phyloP scores from a whole-genome alignment of 2,888 invertebrate genomes.

The Agriotes lineatus region DNA sequence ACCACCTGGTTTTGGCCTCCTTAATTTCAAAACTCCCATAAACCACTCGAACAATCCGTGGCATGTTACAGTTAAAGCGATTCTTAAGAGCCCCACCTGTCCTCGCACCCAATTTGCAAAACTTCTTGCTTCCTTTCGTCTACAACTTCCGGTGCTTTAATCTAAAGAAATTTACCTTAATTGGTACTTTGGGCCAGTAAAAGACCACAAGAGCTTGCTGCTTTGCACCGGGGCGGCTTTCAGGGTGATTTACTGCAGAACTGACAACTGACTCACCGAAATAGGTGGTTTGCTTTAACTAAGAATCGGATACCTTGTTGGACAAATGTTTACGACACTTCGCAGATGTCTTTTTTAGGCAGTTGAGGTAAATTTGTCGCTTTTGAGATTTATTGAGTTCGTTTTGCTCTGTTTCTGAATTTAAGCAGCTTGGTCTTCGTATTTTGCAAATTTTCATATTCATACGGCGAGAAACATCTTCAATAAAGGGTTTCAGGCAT shows the following conservation, averaged over 20 bases:
- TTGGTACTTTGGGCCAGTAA: constrained; percentile 41
- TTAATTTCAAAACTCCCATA: constrained; percentile 48
- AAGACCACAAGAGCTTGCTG: constrained; percentile 40
- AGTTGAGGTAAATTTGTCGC: constrained; percentile 26
- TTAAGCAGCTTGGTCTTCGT: too few relatives aligned
- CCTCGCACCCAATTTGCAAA: constrained; percentile 44
- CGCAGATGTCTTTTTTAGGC: constrained; percentile 51
- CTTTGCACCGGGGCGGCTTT: too few relatives aligned
- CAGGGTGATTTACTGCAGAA: constrained; percentile 42
- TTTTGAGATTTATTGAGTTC: too few relatives aligned
- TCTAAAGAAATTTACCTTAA: constrained; percentile 42
- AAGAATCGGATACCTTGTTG: constrained; percentile 36
- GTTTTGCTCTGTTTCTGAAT: too few relatives aligned
- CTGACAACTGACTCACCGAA: constrained; percentile 37
- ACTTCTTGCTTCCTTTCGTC: constrained; percentile 29
- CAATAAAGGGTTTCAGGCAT: neutral
- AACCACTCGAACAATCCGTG: constrained; percentile 49
- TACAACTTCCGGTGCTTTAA: constrained; percentile 46
- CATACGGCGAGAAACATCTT: too few relatives aligned
- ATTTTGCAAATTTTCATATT: too few relatives aligned
- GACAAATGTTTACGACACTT: constrained; percentile 47
- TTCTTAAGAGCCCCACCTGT: constrained; percentile 54
- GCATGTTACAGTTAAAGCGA: constrained; percentile 48
- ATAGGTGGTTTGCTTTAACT: constrained; percentile 34
- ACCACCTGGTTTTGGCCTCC: constrained; percentile 54